Evolutionary conservation across 2,888 invertebrate species (phyloP).

Genomic region (Drosophila neutralis): DNA sequence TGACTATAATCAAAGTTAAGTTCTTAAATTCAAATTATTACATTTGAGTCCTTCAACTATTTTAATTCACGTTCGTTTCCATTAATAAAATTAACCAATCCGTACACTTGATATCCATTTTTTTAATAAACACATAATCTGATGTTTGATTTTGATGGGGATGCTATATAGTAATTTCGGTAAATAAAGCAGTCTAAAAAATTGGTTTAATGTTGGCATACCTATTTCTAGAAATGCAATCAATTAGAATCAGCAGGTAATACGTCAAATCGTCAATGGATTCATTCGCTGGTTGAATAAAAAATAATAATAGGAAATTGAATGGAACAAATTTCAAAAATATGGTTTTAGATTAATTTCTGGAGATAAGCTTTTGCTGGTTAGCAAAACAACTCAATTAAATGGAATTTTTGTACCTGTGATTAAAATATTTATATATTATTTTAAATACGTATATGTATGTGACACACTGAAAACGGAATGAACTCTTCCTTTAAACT

Average conservation of each 20-base stretch:
- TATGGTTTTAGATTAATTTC: not conserved
- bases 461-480: not conserved
- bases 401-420: not conserved
- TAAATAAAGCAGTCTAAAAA: not conserved
- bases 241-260: slow-evolving; percentile 1
- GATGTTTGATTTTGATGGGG: not conserved
- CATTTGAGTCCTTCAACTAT: not conserved
- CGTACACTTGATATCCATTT: not conserved
- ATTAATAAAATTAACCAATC: not conserved
- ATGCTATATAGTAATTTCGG: not conserved
- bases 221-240: not conserved
- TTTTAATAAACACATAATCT: not conserved
- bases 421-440: not conserved
- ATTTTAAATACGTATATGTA: not conserved
- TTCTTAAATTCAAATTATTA: not conserved
- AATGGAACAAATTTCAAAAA: not conserved
- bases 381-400: not conserved
- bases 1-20: not conserved
- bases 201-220: not conserved
- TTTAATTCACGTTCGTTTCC: not conserved
- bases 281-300: not conserved
- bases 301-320: not conserved
- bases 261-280: not conserved
- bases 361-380: not conserved
- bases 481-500: not conserved